Evolutionary conservation across 2,797 vertebrate species (phyloP).

Genomic region (Spinus olivaceus): DNA sequence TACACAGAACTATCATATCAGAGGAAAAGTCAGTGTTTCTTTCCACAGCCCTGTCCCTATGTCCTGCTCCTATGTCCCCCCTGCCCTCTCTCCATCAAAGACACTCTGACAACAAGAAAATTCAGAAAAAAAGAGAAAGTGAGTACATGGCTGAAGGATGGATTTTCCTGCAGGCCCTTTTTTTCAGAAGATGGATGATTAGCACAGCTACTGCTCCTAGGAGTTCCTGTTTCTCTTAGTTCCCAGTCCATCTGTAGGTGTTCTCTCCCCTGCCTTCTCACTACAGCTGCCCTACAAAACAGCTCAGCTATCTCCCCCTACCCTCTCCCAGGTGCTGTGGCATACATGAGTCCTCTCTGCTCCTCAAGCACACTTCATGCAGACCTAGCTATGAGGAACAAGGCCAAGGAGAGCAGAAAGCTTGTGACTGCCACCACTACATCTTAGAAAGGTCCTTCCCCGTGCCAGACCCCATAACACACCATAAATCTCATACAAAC

Average conservation of each 20-base stretch:
- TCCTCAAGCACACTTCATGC: neutral
- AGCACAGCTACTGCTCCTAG: neutral
- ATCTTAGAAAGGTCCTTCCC: neutral
- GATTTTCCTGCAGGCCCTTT: neutral
- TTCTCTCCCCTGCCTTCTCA: neutral
- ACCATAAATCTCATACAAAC: neutral
- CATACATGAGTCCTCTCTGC: neutral
- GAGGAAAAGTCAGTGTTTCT: neutral
- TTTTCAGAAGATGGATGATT: neutral
- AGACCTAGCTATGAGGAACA: neutral
- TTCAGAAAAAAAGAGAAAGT: neutral
- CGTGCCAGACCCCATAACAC: fast-evolving
- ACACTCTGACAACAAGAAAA: neutral
- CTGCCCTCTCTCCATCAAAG: neutral
- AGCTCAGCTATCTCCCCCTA: neutral
- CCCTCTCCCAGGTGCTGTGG: neutral
- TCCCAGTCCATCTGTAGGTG: neutral
- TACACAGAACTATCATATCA: neutral
- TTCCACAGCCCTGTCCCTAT: neutral
- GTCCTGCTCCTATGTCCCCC: neutral
- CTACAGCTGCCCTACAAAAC: neutral
- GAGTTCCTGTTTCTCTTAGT: neutral
- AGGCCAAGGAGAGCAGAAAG: neutral
- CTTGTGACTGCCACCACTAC: neutral
- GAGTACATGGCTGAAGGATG: neutral